phyloP scores from a whole-genome alignment of 2,797 vertebrate genomes.

The Sitta carolinensis region DNA sequence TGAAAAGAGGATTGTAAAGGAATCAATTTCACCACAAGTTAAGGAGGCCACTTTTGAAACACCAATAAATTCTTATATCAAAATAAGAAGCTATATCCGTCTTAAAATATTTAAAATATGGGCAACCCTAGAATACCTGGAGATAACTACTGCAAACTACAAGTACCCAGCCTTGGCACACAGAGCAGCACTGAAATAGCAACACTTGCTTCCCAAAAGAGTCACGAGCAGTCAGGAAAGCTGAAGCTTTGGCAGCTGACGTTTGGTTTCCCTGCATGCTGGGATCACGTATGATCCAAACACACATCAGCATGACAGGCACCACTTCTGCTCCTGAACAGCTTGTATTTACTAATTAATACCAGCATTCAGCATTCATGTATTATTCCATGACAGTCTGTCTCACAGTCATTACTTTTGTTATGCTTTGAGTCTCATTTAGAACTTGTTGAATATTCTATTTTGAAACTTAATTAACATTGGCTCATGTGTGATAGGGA shows the following conservation, averaged over 20 bases:
- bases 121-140: background rate
- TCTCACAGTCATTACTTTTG: background rate
- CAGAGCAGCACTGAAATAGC: background rate
- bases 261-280: background rate
- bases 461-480: background rate
- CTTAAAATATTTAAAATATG: background rate
- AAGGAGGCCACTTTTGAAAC: background rate
- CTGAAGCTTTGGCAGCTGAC: background rate
- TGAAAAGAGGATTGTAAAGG: background rate
- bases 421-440: background rate
- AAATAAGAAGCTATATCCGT: background rate
- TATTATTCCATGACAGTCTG: background rate
- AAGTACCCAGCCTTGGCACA: background rate
- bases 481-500: background rate
- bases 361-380: background rate
- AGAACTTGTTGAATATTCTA: background rate
- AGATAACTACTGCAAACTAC: background rate
- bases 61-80: background rate
- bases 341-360: constrained; percentile 39
- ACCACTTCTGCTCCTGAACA: background rate
- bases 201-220: background rate
- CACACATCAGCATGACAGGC: background rate
- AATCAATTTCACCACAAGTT: background rate
- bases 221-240: background rate
- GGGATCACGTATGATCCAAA: background rate